Percentiles rank a stretch among this genome's conserved stretches.
Evolutionary conservation across 2,113 vertebrate genomes (phyloP).

Genomic region (Leptosomus discolor): DNA sequence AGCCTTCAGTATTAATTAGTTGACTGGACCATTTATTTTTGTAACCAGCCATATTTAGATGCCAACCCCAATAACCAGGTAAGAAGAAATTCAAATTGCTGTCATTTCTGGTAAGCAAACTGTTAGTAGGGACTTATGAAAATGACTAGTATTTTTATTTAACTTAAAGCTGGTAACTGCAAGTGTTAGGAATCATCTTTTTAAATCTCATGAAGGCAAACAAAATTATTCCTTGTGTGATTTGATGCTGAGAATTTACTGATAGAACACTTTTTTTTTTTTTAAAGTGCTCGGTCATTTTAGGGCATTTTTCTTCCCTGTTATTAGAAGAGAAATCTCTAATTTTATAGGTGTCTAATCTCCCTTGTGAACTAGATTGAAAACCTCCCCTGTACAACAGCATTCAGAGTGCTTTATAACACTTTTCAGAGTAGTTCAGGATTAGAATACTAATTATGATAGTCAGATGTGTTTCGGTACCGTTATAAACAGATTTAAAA

Average conservation of each 20-base stretch:
- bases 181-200: not conserved
- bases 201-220: not conserved
- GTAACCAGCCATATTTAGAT: not conserved
- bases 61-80: not conserved
- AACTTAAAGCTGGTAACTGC: not conserved
- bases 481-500: not conserved
- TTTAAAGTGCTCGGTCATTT: not conserved
- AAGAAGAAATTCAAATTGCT: not conserved
- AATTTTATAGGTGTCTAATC: not conserved
- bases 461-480: not conserved
- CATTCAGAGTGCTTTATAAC: fast-evolving
- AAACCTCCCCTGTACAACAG: not conserved
- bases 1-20: not conserved
- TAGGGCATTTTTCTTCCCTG: not conserved
- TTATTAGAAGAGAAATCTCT: not conserved
- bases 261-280: not conserved
- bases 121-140: not conserved
- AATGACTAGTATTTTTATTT: not conserved
- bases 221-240: not conserved
- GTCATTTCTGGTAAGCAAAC: not conserved
- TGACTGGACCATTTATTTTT: not conserved
- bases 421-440: not conserved
- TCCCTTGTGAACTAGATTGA: not conserved
- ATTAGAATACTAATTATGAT: not conserved
- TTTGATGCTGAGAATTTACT: not conserved